Evolutionary conservation across 2,113 vertebrate species (phyloP), one percentile per base, ranked within the genome.

Genomic region (Cichladusa arquata): DNA sequence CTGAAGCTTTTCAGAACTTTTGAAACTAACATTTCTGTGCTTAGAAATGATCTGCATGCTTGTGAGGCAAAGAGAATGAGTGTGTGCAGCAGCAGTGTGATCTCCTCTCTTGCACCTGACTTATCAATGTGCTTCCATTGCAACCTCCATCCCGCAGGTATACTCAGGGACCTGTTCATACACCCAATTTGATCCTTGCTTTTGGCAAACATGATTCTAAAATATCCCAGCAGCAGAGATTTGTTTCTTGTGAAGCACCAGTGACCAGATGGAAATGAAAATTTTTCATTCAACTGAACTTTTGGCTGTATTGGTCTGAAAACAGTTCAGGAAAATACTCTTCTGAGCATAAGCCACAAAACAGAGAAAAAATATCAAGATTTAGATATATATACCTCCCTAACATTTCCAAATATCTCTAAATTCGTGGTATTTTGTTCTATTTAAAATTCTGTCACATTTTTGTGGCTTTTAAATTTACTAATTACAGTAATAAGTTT

Each of bases 81-180:
- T 2, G 3, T 24, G 12, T 56, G 19, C 29, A 62, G 23, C 16
- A 60, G 26, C 18, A 31, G 8, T 29, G 26, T 1, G 2, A 47
- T 50, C 34, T 66, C 28, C 36, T 77, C 34, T 78, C 29, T 42
- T 60, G 14, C 20, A 4, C 0, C 0, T 10, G 3, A 29, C 38
- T 51, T 53, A 48, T 22, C 54, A 47, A 16, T 19, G 42, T 17
- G 5, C 3, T 92, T 82, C 20, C 11, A 18, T 6, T 50, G 34
- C 20, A 38, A 7, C 20, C 5, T 84, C 29, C 14, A 5, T 53
- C 67, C 62, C 29, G 31, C 17, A 69, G 45, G 20, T 44, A 13
- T 15, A 4, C 1, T 2, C 19, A 40, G 31, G 36, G 17, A 74
- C 19, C 11, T 53, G 8, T 14, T 34, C 11, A 1, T 7, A 51